These are phyloP conservation scores for Drosophila picticornis DNA, from an alignment of 2,888 invertebrate genomes.

Conservation along the genomic window DNA sequence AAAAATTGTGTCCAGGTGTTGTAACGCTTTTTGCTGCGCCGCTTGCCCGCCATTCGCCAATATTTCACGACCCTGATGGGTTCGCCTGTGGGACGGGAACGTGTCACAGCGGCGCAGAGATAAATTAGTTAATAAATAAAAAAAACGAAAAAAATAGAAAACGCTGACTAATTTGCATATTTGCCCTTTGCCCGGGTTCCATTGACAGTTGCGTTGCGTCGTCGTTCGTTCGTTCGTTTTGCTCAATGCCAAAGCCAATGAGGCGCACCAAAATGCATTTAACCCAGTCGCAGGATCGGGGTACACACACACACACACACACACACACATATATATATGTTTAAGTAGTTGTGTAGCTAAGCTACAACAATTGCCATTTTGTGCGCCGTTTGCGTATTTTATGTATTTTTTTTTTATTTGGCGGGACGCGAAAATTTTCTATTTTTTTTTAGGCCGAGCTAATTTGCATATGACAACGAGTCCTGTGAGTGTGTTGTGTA, in stretches of 20 bases:
- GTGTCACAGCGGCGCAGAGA: slow-evolving; percentile 68
- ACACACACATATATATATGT: not conserved
- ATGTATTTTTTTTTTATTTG: slow-evolving; percentile 45
- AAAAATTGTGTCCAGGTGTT: slow-evolving; percentile 76
- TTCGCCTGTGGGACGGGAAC: slow-evolving; percentile 54
- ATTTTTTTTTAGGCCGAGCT: slow-evolving; percentile 57
- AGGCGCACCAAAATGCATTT: slow-evolving; percentile 78
- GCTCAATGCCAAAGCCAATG: slow-evolving; percentile 70
- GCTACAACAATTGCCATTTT: slow-evolving; percentile 69
- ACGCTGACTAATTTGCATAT: slow-evolving; percentile 80
- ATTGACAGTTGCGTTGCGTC: slow-evolving; percentile 67
- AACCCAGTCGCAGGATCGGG: slow-evolving; percentile 28
- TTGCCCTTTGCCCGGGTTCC: slow-evolving; percentile 68
- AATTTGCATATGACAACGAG: slow-evolving; percentile 74
- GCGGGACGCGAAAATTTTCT: slow-evolving; percentile 61
- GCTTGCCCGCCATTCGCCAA: slow-evolving; percentile 59
- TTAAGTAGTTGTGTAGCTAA: slow-evolving; percentile 15
- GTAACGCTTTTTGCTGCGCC: slow-evolving; percentile 63
- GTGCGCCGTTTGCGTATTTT: slow-evolving; percentile 63
- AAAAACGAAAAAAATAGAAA: slow-evolving; percentile 28
- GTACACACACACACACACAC: not conserved
- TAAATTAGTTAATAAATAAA: slow-evolving; percentile 81
- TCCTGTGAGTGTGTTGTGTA: slow-evolving; percentile 26
- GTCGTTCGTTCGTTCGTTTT: slow-evolving; percentile 14
- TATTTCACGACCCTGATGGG: slow-evolving; percentile 74